These are phyloP conservation scores for Argyrosomus regius DNA, from an alignment of 2,797 vertebrate genomes.

Conservation along the genomic window DNA sequence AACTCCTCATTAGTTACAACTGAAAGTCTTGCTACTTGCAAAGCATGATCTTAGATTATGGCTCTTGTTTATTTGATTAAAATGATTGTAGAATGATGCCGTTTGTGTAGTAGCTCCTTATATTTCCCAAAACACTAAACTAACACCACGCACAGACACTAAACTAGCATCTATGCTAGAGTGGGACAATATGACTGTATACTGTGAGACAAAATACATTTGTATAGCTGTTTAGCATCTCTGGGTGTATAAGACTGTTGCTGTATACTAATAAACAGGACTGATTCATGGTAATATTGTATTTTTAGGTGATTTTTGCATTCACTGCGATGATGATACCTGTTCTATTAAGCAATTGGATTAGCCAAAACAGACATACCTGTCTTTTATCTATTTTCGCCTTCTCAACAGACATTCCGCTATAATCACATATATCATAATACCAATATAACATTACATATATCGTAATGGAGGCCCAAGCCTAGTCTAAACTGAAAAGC, in stretches of 20 bases:
- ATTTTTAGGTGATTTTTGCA: neutral
- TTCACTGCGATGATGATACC: neutral
- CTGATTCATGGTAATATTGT: neutral
- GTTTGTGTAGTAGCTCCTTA: neutral
- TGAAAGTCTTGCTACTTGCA: neutral
- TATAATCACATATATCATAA: neutral
- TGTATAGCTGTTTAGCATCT: neutral
- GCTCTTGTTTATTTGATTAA: neutral
- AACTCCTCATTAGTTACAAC: neutral
- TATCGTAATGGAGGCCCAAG: neutral
- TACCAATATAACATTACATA: neutral
- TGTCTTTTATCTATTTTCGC: neutral
- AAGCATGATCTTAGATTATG: neutral
- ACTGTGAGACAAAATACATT: neutral
- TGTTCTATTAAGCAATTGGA: neutral
- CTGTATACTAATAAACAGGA: neutral
- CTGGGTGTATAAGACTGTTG: neutral
- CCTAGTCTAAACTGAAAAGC: neutral
- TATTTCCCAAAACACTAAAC: slow-evolving; percentile 8
- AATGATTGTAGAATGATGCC: neutral
- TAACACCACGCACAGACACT: neutral
- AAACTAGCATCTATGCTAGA: neutral
- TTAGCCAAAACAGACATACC: neutral
- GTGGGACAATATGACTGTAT: neutral
- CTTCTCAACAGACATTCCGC: neutral